These are phyloP conservation scores for Peromyscus maniculatus DNA, from an alignment of 2,113 vertebrate genomes.

Conservation along the genomic window DNA sequence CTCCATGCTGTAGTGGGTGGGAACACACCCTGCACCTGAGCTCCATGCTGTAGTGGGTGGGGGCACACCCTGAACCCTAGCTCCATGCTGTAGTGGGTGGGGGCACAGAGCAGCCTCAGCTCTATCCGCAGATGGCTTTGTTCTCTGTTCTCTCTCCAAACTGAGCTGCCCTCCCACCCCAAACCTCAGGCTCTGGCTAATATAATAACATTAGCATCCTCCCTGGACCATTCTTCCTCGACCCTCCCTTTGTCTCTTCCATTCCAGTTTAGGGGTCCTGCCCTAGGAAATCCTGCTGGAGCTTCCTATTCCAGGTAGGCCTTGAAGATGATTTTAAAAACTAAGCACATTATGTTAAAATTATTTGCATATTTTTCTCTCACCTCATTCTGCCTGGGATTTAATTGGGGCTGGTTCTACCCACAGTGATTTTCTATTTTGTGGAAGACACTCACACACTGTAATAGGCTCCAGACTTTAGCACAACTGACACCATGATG, in stretches of 20 bases:
- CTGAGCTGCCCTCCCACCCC: not conserved
- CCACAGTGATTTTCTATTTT: constrained; percentile 1
- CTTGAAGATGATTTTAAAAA: constrained; percentile 11
- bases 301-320: not conserved
- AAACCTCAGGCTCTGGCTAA: not conserved
- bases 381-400: not conserved
- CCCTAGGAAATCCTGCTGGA: not conserved
- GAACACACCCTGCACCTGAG: too few relatives aligned
- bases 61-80: not conserved
- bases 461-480: not conserved
- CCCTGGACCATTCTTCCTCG: too few relatives aligned
- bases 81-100: not conserved
- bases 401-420: not conserved
- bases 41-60: too few relatives aligned
- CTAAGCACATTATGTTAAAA: not conserved
- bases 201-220: too few relatives aligned
- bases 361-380: constrained; percentile 1
- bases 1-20: too few relatives aligned
- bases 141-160: not conserved
- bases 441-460: not conserved
- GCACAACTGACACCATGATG: not conserved
- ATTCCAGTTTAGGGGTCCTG: not conserved
- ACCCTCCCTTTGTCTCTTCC: not conserved
- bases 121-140: not conserved
- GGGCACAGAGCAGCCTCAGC: not conserved